These are phyloP conservation scores for Grantiella picta DNA, from an alignment of 2,113 vertebrate genomes.

Conservation along the genomic window DNA sequence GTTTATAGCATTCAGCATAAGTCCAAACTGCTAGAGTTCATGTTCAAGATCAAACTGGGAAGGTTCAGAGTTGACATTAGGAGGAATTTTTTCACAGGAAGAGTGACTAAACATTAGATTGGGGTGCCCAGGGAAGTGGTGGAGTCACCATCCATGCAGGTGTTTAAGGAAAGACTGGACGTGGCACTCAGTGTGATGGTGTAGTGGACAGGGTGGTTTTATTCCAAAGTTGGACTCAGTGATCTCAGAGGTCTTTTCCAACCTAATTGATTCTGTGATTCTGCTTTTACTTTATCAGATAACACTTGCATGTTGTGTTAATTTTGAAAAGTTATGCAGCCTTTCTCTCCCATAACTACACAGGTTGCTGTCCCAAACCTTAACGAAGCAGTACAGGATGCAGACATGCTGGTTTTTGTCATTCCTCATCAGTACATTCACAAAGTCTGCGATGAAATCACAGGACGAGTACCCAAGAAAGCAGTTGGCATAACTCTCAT, in stretches of 20 bases:
- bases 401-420: conserved; percentile 89
- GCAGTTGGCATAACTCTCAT: conserved; percentile 90
- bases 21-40: not conserved
- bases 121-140: not conserved
- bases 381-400: conserved; percentile 81
- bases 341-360: not conserved
- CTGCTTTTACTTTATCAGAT: not conserved
- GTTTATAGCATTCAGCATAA: not conserved
- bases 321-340: not conserved
- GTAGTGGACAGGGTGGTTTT: not conserved
- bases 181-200: not conserved
- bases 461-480: conserved; percentile 75
- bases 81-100: not conserved
- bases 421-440: conserved; percentile 93
- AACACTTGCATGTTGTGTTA: not conserved
- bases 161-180: not conserved
- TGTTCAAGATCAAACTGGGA: not conserved
- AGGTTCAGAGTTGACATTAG: not conserved
- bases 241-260: not conserved
- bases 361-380: conserved; percentile 85
- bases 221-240: rapidly evolving
- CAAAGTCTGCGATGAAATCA: conserved; percentile 85
- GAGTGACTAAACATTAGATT: not conserved
- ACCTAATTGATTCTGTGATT: not conserved
- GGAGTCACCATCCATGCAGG: not conserved